Evolutionary conservation across 2,113 vertebrate species (phyloP), one percentile per base, ranked within the genome.

Genomic region (Macquaria australasica): DNA sequence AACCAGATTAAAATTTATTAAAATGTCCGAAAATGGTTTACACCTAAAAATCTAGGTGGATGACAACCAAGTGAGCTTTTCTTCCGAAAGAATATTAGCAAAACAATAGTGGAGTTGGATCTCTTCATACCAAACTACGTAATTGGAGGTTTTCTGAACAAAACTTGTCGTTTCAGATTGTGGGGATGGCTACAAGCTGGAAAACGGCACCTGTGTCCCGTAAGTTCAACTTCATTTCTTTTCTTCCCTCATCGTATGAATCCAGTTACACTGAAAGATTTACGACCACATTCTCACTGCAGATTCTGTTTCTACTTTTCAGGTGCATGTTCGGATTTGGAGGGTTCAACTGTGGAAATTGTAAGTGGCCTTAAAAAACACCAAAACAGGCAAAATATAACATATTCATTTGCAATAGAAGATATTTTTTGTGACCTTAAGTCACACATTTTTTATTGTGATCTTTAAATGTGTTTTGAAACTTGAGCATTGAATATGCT

Each of bases 321-420:
- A 99, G 98, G 82, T 99, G 98, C 90, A 96, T 95, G 0, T 99
- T 99, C 67, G 98, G 98, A 84, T 97, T 99, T 67, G 98, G 98
- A 72, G 98, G 98, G 91, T 98, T 99, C 92, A 99, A 99, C 93
- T 99, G 98, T 90, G 97, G 95, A 88, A 99, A 99, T 79, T 98
- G 98, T 99, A 93, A 97, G 98, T 97, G 15, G 7, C n/a, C 6
- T 4, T 73, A 18, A 53, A 31, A 60, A 21, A 12, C 4, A 0
- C 1, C 12, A 12, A 10, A 60, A 56, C 8, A 21, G 1, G 6
- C 15, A 23, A 55, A 63, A 45, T 48, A 37, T 8, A 56, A n/a
- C 39, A 39, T 5, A 0, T 20, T 77, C 31, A 64, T 6, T 11
- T 60, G 71, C 43, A 60, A 43, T 0, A n/a, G 15, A 28, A 23